These are phyloP conservation scores for Sinodicranocentrus sp. DNA, from an alignment of 2,888 invertebrate genomes.

Conservation along the genomic window DNA sequence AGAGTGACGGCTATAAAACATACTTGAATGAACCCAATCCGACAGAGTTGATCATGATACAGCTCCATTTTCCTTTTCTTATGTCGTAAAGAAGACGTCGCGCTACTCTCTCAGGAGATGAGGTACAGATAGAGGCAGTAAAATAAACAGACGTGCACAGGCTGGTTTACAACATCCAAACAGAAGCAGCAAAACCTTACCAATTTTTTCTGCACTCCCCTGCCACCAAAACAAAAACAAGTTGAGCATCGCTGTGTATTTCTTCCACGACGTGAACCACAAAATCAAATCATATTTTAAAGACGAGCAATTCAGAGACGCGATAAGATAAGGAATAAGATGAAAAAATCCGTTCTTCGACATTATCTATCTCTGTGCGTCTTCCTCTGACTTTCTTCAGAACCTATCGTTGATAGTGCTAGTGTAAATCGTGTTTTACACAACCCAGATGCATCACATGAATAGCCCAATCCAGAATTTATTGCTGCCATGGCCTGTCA, in stretches of 20 bases:
- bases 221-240: no score
- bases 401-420: background rate
- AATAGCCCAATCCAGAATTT: constrained; percentile 25
- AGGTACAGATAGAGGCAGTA: no score
- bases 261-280: background rate
- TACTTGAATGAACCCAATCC: no score
- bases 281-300: no score
- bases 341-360: background rate
- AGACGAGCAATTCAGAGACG: background rate
- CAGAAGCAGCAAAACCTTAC: no score
- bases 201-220: no score
- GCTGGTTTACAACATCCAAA: no score
- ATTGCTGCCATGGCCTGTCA: constrained; percentile 9
- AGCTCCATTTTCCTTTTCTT: background rate
- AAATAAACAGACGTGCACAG: no score
- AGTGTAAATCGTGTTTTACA: background rate
- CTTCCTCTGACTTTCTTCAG: background rate
- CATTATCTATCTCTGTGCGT: background rate
- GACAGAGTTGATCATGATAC: background rate
- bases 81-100: background rate
- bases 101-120: no score
- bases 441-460: background rate
- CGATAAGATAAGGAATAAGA: background rate
- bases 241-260: no score
- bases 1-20: no score